Evolutionary conservation across 2,797 vertebrate genomes (phyloP), one percentile per base, ranked within the genome.

Genomic region (Antrozous pallidus): DNA sequence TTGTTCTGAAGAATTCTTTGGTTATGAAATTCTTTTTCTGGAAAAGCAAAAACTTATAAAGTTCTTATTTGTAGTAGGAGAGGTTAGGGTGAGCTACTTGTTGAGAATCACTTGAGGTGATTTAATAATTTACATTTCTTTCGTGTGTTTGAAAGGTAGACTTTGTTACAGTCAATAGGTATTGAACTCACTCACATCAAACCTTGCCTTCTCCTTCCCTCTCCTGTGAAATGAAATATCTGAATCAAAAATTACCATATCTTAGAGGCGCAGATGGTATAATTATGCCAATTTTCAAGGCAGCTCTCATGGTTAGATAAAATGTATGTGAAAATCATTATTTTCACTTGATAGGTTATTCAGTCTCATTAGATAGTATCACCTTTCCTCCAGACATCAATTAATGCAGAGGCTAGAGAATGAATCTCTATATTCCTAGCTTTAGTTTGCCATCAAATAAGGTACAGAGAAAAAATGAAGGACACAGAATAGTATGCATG

Each of bases 181-280:
- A 80, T 49, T 73, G 42, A 93, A 94, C 70, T 92, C 91, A 95
- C 51, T 95, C 83, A 56, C 67, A 95, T 90, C 33, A 36, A 77
- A 78, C 54, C 36, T 82, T 90, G 73, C 84, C 82, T 90, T 94
- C 38, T 95, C 77, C 33, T 95, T 77, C 22, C 58, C 81, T 96
- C 92, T 74, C 8, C 49, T 74, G 58, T 84, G 78, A 95, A 97
- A 91, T 85, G 24, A 97, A 90, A 78, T 70, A 90, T 70, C 94
- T 36, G 9, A 96, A 95, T 96, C 90, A 74, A n/a, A 89, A 95
- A 96, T 95, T 96, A 97, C 71, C 91, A 95, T 96, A 91, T 94
- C 91, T 96, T 96, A 89, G 40, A 95, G 88, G 24, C 31, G 92
- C 75, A 81, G 85, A 90, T 26, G 77, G 45, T 94, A 17, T 95